These are phyloP conservation scores for Seriola rivoliana DNA, from an alignment of 2,113 vertebrate species.

Conservation along the genomic window DNA sequence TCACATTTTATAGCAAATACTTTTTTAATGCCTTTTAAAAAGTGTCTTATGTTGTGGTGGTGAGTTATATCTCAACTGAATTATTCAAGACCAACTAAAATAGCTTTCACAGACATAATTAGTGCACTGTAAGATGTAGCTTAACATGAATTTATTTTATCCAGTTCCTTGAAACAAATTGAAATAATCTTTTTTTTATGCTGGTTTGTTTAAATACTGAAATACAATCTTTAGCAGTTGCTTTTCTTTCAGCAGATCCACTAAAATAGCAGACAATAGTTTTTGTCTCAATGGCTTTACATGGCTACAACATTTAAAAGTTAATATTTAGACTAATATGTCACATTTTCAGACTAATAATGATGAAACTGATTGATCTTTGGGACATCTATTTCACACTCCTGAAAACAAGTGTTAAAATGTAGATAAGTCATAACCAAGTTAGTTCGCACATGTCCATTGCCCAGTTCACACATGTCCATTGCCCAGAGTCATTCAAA, in stretches of 20 bases:
- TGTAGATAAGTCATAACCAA: slow-evolving; percentile 2
- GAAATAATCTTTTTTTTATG: background rate
- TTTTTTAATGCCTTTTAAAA: slow-evolving; percentile 40
- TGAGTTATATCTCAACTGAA: background rate
- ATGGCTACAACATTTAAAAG: background rate
- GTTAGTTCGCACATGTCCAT: slow-evolving; percentile 13
- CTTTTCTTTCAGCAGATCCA: background rate
- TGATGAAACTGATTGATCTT: slow-evolving; percentile 28
- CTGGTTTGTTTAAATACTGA: background rate
- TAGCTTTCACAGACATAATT: background rate
- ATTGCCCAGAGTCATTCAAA: background rate
- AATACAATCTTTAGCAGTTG: background rate
- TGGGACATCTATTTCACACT: slow-evolving; percentile 23
- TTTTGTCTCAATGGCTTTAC: background rate
- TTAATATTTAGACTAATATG: slow-evolving; percentile 2
- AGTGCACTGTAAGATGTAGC: background rate
- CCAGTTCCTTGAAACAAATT: background rate
- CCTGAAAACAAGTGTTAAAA: slow-evolving; percentile 15
- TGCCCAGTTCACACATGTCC: background rate
- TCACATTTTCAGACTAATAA: slow-evolving; percentile 18
- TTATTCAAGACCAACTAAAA: background rate
- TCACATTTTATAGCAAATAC: slow-evolving; percentile 15
- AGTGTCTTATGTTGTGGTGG: background rate
- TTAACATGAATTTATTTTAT: background rate
- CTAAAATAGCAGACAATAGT: background rate